A percentile compares a stretch with the other conserved stretches of the same genome.
phyloP scores from a whole-genome alignment of 2,888 invertebrate genomes.

The Seira musarum region DNA sequence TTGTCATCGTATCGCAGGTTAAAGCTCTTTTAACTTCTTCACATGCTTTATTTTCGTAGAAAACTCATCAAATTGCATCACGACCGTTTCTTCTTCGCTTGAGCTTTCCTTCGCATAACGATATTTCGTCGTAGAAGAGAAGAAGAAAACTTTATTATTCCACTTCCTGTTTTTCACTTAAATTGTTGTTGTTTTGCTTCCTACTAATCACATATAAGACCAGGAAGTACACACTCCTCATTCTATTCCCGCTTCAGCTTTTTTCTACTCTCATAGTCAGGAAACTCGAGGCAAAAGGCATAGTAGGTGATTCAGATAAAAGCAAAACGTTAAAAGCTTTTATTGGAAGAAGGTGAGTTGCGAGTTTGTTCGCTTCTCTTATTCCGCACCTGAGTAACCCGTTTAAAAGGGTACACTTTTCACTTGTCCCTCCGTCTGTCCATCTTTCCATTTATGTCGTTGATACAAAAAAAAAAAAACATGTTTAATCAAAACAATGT shows the following conservation, averaged over 20 bases:
- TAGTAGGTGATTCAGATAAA: neutral
- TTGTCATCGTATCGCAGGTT: neutral
- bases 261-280: neutral
- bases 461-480: too few relatives aligned
- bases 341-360: neutral
- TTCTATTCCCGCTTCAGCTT: neutral
- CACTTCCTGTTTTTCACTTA: slow-evolving; percentile 3
- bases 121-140: neutral
- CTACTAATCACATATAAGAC: slow-evolving; percentile 1
- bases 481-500: too few relatives aligned
- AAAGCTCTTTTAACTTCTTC: slow-evolving; percentile 3
- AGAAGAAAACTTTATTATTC: slow-evolving; percentile 9
- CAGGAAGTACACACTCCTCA: neutral
- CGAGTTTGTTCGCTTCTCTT: neutral
- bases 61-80: slow-evolving; percentile 2
- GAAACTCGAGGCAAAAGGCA: neutral
- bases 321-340: neutral
- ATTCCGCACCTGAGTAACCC: too few relatives aligned
- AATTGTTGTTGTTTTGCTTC: neutral
- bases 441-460: neutral
- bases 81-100: neutral
- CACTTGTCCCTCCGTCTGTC: too few relatives aligned
- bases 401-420: too few relatives aligned
- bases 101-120: neutral
- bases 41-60: neutral